Percentiles rank a stretch among this genome's conserved stretches.
Evolutionary conservation across 1,140 invertebrate species (phyloP).

Genomic region (Subanguina moxae): DNA sequence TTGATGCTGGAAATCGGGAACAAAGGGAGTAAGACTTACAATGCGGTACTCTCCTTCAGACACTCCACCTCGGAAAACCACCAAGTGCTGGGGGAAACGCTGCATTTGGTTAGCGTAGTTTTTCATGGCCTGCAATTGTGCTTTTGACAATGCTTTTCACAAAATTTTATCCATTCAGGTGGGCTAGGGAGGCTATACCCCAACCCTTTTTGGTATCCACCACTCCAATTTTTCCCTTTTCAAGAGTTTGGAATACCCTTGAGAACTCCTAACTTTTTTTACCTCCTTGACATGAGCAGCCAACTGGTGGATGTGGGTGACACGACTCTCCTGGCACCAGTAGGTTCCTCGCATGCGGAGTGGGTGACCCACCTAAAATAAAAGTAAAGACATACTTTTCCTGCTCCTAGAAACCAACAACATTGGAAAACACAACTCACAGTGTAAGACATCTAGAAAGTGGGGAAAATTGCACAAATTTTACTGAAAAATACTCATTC

Average conservation of each 20-base stretch:
- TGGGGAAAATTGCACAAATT: too few species aligned
- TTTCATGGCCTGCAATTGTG: constrained; percentile 2
- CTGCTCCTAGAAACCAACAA: too few species aligned
- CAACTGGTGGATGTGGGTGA: constrained; percentile 10
- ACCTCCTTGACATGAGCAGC: constrained; percentile 1
- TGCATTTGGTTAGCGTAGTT: not conserved
- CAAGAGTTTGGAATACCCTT: too few species aligned
- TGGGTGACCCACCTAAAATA: constrained; percentile 19
- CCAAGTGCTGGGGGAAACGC: constrained; percentile 17
- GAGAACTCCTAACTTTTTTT: too few species aligned
- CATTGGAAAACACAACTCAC: too few species aligned
- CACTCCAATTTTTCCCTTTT: too few species aligned
- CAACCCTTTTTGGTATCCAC: too few species aligned
- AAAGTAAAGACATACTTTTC: too few species aligned
- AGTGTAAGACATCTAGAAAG: constrained; percentile 35
- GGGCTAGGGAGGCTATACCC: too few species aligned
- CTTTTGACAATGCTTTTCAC: too few species aligned
- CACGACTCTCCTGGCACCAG: constrained; percentile 25
- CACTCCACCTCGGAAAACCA: constrained; percentile 29
- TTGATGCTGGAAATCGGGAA: not conserved
- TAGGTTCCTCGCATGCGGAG: constrained; percentile 22
- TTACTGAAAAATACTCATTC: too few species aligned
- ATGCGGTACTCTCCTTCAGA: constrained; percentile 28
- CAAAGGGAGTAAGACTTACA: not conserved
- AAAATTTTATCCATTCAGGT: too few species aligned